Evolutionary conservation across 2,888 invertebrate species (phyloP).

Genomic region (Tubulanus polymorphus): DNA sequence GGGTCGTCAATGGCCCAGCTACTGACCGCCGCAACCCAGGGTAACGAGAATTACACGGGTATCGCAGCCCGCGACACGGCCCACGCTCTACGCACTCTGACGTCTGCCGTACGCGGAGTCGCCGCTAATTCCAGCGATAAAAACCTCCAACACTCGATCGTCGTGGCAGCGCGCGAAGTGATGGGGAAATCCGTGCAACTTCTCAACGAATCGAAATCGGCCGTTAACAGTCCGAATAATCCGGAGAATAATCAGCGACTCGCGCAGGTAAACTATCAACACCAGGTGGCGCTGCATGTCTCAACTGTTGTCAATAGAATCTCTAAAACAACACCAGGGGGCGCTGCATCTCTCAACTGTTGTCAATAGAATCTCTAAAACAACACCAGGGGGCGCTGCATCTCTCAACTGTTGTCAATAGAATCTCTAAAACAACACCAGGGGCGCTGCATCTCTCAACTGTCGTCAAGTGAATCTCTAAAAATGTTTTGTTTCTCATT

Average conservation of each 20-base stretch:
- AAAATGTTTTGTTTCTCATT: too few relatives aligned
- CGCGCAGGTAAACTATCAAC: constrained; percentile 59
- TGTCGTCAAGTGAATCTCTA: too few relatives aligned
- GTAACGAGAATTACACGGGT: constrained; percentile 75
- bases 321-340: too few relatives aligned
- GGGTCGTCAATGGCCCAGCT: constrained; percentile 81
- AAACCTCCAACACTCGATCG: constrained; percentile 57
- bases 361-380: too few relatives aligned
- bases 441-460: too few relatives aligned
- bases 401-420: too few relatives aligned
- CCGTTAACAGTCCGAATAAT: constrained; percentile 65
- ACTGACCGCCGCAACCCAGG: constrained; percentile 75
- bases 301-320: too few relatives aligned
- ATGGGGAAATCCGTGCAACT: constrained; percentile 72
- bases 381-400: too few relatives aligned
- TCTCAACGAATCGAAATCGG: constrained; percentile 78
- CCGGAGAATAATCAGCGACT: constrained; percentile 62
- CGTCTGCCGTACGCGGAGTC: constrained; percentile 70
- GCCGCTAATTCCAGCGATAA: constrained; percentile 47
- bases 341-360: too few relatives aligned
- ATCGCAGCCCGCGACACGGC: constrained; percentile 80
- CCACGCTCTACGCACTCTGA: constrained; percentile 69
- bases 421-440: too few relatives aligned
- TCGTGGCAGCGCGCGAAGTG: constrained; percentile 69
- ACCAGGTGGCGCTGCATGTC: too few relatives aligned